Base-by-base conservation (phyloP, 2,113 vertebrate genomes). In the Sapajus apella region DNA sequence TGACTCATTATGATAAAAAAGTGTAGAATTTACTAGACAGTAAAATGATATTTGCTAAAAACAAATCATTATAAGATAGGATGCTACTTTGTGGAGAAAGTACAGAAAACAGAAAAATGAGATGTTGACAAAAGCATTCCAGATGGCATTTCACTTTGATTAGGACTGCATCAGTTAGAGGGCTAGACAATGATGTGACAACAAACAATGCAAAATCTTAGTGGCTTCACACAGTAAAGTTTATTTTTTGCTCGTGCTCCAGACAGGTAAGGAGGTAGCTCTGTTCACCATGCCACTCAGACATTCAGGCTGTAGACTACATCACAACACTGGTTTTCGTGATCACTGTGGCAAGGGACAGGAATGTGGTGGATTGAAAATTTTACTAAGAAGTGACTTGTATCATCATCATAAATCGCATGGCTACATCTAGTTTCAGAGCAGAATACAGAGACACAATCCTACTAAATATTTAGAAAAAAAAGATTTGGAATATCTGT, bases 81-180 rank as follows among this genome's bases (percentile, higher is more conserved):
- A 56, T 70, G 64, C 16, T n/a, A 61, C n/a, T 85, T 68, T 92
- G 11, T 88, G 45, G 85, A 85, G 45, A 70, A 52, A 95, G 80
- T 72, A 40, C 30, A 94, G 82, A 86, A 96, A 96, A 96, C 35
- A 95, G 82, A 89, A 96, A 96, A 96, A 56, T 45, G 25, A 80
- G 37, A 94, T 58, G 70, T 47, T 56, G 9, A 76, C 50, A 56
- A 61, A 66, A 94, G n/a, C 12, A 87, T 58, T 84, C 40, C 12
- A 43, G 40, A 75, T 50, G 30, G 45, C 37, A 37, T 61, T 45
- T 20, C 7, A 11, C 37, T 70, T 87, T n/a, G 47, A 87, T 50
- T 50, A 87, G 14, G 58, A 12, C 23, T 37, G 2, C 16, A 50
- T 56, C 82, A 77, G 70, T 72, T 43, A 91, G 73, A 40, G 32